These are phyloP conservation scores for Drosophila tristis DNA, from an alignment of 1,140 invertebrate genomes.

Conservation along the genomic window DNA sequence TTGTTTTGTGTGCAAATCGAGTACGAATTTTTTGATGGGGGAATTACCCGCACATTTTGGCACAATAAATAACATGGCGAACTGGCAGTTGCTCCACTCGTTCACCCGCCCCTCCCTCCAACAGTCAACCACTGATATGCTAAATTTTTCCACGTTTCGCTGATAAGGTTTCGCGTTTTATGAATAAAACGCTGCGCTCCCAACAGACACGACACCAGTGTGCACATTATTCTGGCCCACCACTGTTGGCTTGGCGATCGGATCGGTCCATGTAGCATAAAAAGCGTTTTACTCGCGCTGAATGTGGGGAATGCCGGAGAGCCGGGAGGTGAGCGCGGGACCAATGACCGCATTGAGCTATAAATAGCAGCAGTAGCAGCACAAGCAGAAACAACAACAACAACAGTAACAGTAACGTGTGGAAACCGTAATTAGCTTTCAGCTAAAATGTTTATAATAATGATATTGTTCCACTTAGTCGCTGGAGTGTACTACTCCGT, in stretches of 20 bases:
- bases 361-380: slow-evolving; percentile 65
- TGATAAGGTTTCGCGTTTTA: slow-evolving; percentile 62
- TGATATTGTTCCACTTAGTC: no score
- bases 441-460: slow-evolving; percentile 48
- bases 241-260: slow-evolving; percentile 42
- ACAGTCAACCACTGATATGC: background rate
- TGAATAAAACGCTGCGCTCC: slow-evolving; percentile 43
- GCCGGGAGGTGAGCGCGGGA: slow-evolving; percentile 54
- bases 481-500: no score
- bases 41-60: slow-evolving; percentile 36
- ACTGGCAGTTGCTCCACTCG: slow-evolving; percentile 3
- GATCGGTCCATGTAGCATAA: slow-evolving; percentile 56
- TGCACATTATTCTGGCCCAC: slow-evolving; percentile 14
- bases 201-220: background rate
- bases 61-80: slow-evolving; percentile 42
- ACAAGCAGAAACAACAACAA: slow-evolving; percentile 35
- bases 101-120: background rate
- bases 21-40: background rate
- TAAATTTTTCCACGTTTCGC: slow-evolving; percentile 66
- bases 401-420: slow-evolving; percentile 38
- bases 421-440: slow-evolving; percentile 76
- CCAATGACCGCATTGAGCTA: slow-evolving; percentile 80
- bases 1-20: background rate
- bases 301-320: slow-evolving; percentile 27
- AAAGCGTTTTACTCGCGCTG: slow-evolving; percentile 53